A percentile compares a stretch with the other conserved stretches of the same genome.
Conservation (phyloP, 2,113 vertebrate genomes). For the Pygoscelis antarcticus region DNA sequence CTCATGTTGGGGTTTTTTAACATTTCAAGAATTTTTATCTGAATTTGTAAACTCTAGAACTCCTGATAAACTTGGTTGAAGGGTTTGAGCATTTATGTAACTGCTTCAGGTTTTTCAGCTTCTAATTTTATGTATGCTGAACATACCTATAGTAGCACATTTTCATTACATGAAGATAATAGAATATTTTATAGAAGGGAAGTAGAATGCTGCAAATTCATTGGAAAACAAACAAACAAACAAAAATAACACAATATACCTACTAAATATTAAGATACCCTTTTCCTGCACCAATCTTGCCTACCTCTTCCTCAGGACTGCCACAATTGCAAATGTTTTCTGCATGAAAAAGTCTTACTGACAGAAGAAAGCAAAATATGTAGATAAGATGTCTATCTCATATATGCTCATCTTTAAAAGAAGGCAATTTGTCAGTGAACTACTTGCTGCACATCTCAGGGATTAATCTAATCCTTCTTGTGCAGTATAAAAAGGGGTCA, state of each 20-base stretch:
- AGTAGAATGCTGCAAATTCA: not conserved
- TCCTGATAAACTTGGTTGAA: not conserved
- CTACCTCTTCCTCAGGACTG: not conserved
- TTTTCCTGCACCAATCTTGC: not conserved
- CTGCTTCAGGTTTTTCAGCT: not conserved
- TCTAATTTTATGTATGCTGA: not conserved
- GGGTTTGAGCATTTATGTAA: not conserved
- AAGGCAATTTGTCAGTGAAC: not conserved
- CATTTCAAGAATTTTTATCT: not conserved
- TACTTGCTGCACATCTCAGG: not conserved
- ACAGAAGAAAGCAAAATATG: not conserved
- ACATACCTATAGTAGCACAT: not conserved
- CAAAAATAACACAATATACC: not conserved
- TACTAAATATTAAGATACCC: not conserved
- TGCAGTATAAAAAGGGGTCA: not conserved
- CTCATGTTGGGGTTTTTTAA: not conserved
- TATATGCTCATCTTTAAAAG: not conserved
- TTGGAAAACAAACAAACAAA: not conserved
- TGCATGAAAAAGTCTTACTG: not conserved
- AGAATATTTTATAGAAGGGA: not conserved
- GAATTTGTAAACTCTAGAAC: not conserved
- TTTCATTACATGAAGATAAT: not conserved
- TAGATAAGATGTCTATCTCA: not conserved
- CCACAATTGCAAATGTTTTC: not conserved
- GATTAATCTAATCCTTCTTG: not conserved